Conservation (phyloP, 2,888 invertebrate species). For the Pyrrhia umbra region DNA sequence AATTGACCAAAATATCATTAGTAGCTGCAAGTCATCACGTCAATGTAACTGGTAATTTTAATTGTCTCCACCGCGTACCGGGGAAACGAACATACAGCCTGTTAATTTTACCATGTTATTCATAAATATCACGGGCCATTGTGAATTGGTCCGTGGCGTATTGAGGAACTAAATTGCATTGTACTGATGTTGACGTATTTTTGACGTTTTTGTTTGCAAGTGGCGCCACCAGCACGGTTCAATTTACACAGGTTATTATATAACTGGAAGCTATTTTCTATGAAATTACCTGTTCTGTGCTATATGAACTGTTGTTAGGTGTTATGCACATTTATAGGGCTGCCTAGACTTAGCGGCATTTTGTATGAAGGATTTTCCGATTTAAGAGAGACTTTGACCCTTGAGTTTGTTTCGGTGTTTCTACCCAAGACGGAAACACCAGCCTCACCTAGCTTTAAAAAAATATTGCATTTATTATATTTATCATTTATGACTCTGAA, state of each 20-base stretch:
- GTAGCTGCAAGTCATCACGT: conserved; percentile 43
- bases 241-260: background rate
- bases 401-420: no score
- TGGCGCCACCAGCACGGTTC: background rate
- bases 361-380: no score
- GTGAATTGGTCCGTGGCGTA: background rate
- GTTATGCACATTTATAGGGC: background rate
- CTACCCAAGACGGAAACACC: no score
- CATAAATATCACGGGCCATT: conserved; percentile 27
- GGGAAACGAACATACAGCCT: conserved; percentile 35
- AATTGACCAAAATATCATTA: conserved; percentile 1
- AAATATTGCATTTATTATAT: no score
- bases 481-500: no score
- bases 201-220: background rate
- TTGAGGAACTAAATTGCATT: background rate
- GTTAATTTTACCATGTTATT: conserved; percentile 47
- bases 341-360: no score
- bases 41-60: conserved; percentile 70
- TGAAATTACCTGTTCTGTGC: background rate
- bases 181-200: background rate
- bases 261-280: background rate
- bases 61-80: conserved; percentile 66
- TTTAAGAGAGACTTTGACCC: no score
- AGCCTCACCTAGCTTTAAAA: no score
- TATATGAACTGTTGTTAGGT: background rate